Percentiles rank a stretch among this genome's conserved stretches.
phyloP scores from a whole-genome alignment of 2,113 vertebrate genomes.

The Phainopepla nitens region DNA sequence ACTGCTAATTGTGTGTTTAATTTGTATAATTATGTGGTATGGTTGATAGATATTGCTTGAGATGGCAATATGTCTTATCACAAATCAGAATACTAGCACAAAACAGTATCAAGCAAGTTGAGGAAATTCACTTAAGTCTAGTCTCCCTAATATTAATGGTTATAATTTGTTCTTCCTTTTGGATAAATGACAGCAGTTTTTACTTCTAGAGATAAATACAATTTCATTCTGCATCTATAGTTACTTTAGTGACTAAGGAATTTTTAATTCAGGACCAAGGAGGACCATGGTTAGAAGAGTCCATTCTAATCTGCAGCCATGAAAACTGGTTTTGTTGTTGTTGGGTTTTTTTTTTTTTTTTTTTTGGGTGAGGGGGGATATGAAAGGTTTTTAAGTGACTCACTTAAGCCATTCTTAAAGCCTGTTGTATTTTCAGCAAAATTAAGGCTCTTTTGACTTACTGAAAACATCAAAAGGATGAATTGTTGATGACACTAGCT shows the following conservation, averaged over 20 bases:
- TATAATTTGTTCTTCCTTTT: neutral
- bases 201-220: neutral
- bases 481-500: neutral
- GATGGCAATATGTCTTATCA: neutral
- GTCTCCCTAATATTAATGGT: neutral
- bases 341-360: neutral
- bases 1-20: neutral
- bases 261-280: neutral
- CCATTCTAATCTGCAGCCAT: neutral
- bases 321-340: neutral
- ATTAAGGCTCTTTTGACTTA: neutral
- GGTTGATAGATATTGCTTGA: neutral
- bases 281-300: neutral
- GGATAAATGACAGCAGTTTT: neutral
- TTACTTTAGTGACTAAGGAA: neutral
- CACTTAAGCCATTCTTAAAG: neutral
- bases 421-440: neutral
- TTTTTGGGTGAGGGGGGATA: neutral
- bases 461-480: neutral
- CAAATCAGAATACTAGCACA: neutral
- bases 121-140: neutral
- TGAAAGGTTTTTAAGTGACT: neutral
- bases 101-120: neutral
- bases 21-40: neutral
- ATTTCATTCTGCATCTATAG: neutral